phyloP scores from a whole-genome alignment of 2,797 vertebrate genomes.

The Phataginus tricuspis region DNA sequence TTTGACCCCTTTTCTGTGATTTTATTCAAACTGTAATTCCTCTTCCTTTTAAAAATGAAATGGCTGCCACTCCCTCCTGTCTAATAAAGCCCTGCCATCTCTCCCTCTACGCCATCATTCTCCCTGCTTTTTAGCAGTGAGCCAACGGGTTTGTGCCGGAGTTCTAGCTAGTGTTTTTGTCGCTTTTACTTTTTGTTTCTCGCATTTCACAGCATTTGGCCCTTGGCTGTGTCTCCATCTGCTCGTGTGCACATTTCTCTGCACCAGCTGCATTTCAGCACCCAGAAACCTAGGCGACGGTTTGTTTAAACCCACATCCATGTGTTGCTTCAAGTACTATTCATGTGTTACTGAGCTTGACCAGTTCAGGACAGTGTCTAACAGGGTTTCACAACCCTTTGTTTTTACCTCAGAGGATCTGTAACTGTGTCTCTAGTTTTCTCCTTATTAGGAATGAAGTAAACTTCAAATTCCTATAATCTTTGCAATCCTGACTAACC shows the following conservation, averaged over 20 bases:
- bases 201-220: neutral
- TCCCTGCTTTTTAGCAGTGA: neutral
- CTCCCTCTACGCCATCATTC: too few species aligned
- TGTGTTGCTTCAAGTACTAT: neutral
- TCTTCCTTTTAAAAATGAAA: neutral
- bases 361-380: neutral
- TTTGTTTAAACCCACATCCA: neutral
- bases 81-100: neutral
- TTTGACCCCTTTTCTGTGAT: neutral
- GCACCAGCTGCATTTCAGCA: neutral
- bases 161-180: neutral
- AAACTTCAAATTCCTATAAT: neutral
- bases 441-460: slow-evolving; percentile 52
- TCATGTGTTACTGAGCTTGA: neutral
- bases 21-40: neutral
- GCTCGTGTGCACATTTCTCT: neutral
- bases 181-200: neutral
- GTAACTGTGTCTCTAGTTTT: neutral
- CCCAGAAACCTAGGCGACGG: neutral
- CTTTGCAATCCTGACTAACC: neutral
- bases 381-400: neutral
- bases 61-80: neutral
- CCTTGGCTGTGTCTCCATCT: neutral
- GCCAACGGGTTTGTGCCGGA: neutral
- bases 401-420: neutral